phyloP scores from a whole-genome alignment of 2,113 vertebrate species.

The Colinus virginianus region DNA sequence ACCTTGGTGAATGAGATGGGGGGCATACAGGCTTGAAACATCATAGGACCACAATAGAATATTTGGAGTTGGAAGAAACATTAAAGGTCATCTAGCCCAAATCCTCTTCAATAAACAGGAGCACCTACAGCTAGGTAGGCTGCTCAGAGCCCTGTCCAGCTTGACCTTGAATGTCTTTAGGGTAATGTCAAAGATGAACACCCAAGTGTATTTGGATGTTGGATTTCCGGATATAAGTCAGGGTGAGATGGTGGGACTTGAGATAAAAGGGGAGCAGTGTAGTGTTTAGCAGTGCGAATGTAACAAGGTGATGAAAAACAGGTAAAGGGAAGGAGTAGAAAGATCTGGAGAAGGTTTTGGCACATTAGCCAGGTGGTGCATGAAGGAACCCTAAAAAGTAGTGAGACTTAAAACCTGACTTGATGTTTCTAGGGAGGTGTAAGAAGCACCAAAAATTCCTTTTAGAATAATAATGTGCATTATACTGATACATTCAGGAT shows the following conservation, averaged over 20 bases:
- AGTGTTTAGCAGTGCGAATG: background rate
- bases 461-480: background rate
- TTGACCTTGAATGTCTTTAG: too few species aligned
- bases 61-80: too few species aligned
- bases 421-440: background rate
- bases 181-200: too few species aligned
- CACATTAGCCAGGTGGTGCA: background rate
- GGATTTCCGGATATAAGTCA: background rate
- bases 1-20: background rate
- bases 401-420: background rate
- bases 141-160: too few species aligned
- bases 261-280: background rate
- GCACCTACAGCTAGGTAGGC: too few species aligned
- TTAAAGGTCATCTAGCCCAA: too few species aligned
- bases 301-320: background rate
- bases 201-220: rapidly evolving
- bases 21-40: background rate
- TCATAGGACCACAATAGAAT: too few species aligned
- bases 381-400: background rate
- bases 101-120: too few species aligned
- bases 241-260: too few species aligned
- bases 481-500: background rate
- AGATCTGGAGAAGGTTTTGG: background rate
- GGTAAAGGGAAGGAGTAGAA: background rate
- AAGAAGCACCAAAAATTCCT: background rate